Evolutionary conservation across 2,113 vertebrate genomes (phyloP), one percentile per base, ranked within the genome.

Genomic region (Gasterosteus aculeatus): DNA sequence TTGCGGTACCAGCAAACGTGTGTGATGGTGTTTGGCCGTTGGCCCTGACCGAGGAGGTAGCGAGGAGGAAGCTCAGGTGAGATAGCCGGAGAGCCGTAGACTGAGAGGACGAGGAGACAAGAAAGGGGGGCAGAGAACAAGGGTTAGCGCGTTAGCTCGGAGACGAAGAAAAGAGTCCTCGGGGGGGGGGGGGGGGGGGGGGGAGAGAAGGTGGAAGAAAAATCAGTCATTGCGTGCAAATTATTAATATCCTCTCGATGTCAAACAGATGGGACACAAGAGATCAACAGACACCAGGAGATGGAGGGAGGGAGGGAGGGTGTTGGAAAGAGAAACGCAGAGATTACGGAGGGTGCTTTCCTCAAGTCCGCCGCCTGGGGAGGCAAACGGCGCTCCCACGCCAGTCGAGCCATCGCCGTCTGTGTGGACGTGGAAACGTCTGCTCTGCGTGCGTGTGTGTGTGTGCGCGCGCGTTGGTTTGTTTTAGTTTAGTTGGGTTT

Each of bases 1-100:
- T 95, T 97, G 90, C 96, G 95, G 92, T 97, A 97, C 96, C 96
- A 98, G 92, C 96, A 97, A 92, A 98, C 96, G 60, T 98, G 97
- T 78, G 96, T 98, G 94, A 97, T 95, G 92, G 96, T 97, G 94
- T 97, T 98, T 83, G 96, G 96, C 89, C 95, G 94, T 88, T 96
- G 96, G 83, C 92, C 94, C 94, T 95, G 96, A 93, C 96, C 95
- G 69, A 97, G 95, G 83, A 96, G 96, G 91, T 95, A 97, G 72
- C 95, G 95, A 93, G 95, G 96, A 92, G 95, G 95, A 75, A 97
- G 95, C 87, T 97, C 96, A 70, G 96, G 95, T 80, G 96, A 96
- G 75, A 93, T 91, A 68, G 95, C 93, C 78, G 95, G 94, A 91
- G 95, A 96, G 90, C 92, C 85, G 88, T 94, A 95, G 87, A 95